Conservation (phyloP, 2,888 invertebrate genomes). For the Andrena dorsata region DNA sequence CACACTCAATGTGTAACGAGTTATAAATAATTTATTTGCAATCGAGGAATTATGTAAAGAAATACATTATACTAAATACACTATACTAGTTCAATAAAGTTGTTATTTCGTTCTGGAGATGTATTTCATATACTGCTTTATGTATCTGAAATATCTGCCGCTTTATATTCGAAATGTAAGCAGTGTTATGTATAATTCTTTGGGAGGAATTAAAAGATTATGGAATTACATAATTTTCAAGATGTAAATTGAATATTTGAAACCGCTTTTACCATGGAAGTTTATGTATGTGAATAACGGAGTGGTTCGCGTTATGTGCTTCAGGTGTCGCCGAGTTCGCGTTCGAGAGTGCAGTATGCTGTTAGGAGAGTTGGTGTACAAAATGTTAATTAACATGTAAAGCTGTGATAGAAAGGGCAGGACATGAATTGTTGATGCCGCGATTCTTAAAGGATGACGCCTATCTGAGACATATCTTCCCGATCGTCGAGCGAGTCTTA, state of each 20-base stretch:
- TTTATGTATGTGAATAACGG: not conserved
- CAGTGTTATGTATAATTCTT: not conserved
- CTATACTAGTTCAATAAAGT: conserved; percentile 16
- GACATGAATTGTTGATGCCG: conserved; percentile 4
- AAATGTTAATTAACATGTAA: conserved; percentile 41
- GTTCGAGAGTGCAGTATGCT: conserved; percentile 21
- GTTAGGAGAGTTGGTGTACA: conserved; percentile 11
- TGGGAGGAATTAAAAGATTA: not conserved
- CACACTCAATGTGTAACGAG: not conserved
- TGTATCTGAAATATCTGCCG: conserved; percentile 5
- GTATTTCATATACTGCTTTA: not conserved
- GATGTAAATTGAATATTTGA: not conserved
- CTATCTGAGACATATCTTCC: conserved; percentile 3
- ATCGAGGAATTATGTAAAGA: conserved; percentile 9
- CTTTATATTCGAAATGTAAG: not conserved
- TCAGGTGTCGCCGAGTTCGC: conserved; percentile 15
- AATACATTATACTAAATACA: not conserved
- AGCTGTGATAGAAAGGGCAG: conserved; percentile 14
- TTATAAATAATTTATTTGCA: conserved; percentile 2
- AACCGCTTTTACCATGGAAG: not conserved
- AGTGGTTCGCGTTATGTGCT: not conserved
- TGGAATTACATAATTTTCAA: not conserved
- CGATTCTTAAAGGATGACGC: conserved; percentile 6
- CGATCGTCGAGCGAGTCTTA: conserved; percentile 12
- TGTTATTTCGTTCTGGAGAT: conserved; percentile 1